Conservation (phyloP, 2,888 invertebrate genomes). For the Axea sp. region DNA sequence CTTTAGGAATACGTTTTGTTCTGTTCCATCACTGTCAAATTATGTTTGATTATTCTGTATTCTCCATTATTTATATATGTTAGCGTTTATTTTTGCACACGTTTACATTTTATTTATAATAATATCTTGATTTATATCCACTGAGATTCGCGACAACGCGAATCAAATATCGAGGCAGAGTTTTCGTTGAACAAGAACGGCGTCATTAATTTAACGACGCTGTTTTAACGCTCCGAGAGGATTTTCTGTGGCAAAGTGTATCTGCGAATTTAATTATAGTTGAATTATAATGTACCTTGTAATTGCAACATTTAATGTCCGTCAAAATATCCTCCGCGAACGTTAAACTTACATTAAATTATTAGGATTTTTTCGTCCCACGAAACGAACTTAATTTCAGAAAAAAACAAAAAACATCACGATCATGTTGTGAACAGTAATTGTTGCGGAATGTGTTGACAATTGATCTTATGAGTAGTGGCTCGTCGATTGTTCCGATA, state of each 20-base stretch:
- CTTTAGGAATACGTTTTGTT: constrained; percentile 14
- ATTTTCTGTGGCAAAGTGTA: background rate
- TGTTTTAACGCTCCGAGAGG: constrained; percentile 7
- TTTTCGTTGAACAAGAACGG: constrained; percentile 41
- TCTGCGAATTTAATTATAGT: constrained; percentile 8
- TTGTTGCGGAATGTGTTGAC: constrained; percentile 2
- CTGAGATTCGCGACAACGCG: constrained; percentile 6
- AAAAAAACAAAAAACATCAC: background rate
- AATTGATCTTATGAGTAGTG: constrained; percentile 19
- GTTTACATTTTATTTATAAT: constrained; percentile 10
- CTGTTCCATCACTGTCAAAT: constrained; percentile 18
- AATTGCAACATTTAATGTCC: constrained; percentile 2
- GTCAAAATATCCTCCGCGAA: background rate
- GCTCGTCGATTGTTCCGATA: constrained; percentile 14
- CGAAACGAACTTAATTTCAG: constrained; percentile 6
- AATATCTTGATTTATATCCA: constrained; percentile 8
- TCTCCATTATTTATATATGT: background rate
- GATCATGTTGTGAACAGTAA: background rate
- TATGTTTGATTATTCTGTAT: constrained; percentile 37
- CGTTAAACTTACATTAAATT: constrained; percentile 10
- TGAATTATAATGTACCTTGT: constrained; percentile 16
- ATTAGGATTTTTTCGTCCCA: background rate
- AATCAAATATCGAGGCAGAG: constrained; percentile 44
- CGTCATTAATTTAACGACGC: constrained; percentile 43
- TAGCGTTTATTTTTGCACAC: constrained; percentile 6